These are phyloP conservation scores for Acropora yongei DNA, from an alignment of 64 coral and sea anemone species.

Conservation along the genomic window DNA sequence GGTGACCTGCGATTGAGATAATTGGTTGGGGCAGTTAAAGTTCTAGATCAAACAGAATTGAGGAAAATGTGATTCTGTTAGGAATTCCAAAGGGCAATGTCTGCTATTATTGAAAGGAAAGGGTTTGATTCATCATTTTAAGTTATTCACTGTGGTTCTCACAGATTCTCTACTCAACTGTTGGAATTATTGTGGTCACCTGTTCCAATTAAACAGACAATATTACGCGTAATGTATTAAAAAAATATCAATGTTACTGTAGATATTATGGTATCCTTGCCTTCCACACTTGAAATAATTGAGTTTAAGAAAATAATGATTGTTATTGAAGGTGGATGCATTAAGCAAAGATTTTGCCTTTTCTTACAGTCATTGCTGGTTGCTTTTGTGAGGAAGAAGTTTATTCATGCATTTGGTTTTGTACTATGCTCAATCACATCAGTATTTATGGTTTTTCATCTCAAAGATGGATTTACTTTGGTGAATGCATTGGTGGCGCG, in stretches of 20 bases:
- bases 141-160: background rate
- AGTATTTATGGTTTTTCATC: conserved; percentile 28
- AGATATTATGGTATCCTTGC: background rate
- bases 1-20: conserved; percentile 86
- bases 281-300: background rate
- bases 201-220: background rate
- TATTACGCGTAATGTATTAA: background rate
- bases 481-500: background rate
- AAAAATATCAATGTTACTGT: background rate
- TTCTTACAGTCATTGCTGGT: no score
- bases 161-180: background rate
- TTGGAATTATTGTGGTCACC: background rate
- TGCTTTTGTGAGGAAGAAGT: no score
- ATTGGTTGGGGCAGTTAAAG: background rate
- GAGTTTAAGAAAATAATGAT: background rate
- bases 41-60: background rate
- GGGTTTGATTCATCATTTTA: background rate
- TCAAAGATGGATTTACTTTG: conserved; percentile 25
- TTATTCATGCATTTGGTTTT: no score
- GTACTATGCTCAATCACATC: background rate
- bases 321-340: background rate
- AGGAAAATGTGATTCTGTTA: background rate
- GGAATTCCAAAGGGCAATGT: background rate
- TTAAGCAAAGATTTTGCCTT: background rate
- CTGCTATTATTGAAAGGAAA: background rate